These are phyloP conservation scores for Odontomachus brunneus DNA, from an alignment of 1,140 invertebrate genomes.

Conservation along the genomic window DNA sequence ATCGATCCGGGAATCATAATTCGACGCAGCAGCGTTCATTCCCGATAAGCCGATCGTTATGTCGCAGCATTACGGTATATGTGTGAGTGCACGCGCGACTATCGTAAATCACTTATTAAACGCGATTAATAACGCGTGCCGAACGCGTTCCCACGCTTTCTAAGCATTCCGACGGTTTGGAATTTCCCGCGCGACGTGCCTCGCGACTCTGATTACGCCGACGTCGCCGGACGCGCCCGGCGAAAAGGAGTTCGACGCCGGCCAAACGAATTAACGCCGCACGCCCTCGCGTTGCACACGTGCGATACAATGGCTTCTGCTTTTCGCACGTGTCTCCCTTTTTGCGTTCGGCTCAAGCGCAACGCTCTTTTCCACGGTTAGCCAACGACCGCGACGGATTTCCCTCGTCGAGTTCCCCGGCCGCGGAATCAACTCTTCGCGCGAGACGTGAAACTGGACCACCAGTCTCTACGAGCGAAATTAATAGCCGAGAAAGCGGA, in stretches of 20 bases:
- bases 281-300: no score
- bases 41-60: no score
- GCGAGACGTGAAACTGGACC: background rate
- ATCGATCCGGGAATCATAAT: no score
- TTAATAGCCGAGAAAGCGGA: background rate
- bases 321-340: background rate
- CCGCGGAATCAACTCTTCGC: no score
- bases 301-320: no score
- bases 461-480: background rate
- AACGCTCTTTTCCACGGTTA: slow-evolving; percentile 1
- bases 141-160: slow-evolving; percentile 1
- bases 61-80: no score
- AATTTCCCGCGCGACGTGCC: slow-evolving; percentile 6
- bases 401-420: background rate
- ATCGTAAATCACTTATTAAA: slow-evolving; percentile 1
- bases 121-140: background rate
- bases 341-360: no score
- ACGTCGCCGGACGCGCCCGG: background rate
- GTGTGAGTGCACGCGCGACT: no score
- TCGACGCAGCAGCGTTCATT: no score
- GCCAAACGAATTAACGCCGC: no score
- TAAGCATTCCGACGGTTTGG: background rate
- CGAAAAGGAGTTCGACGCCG: slow-evolving; percentile 7
- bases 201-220: slow-evolving; percentile 23
- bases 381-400: background rate